These are phyloP conservation scores for Enteromius fasciolatus DNA, from an alignment of 2,797 vertebrate genomes.

Conservation along the genomic window DNA sequence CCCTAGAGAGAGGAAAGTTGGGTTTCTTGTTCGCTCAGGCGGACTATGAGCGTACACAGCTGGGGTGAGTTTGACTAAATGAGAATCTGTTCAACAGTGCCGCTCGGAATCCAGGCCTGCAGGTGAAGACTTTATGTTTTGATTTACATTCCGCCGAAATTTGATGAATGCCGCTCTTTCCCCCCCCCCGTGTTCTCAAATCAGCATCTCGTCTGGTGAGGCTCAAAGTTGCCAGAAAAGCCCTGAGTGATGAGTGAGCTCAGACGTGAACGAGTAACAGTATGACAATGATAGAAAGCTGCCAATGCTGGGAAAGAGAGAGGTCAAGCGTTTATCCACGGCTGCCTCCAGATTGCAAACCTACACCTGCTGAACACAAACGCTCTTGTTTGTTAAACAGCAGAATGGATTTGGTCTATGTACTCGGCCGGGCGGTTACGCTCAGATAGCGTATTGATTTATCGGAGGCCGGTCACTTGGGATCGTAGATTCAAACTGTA, in stretches of 20 bases:
- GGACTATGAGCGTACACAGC: slow-evolving; percentile 41
- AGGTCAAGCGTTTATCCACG: slow-evolving; percentile 41
- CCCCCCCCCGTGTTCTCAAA: slow-evolving; percentile 25
- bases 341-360: slow-evolving; percentile 39
- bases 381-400: slow-evolving; percentile 44
- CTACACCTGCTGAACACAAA: slow-evolving; percentile 45
- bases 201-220: slow-evolving; percentile 17
- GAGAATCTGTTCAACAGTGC: slow-evolving; percentile 24
- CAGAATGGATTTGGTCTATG: slow-evolving; percentile 51
- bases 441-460: slow-evolving; percentile 53
- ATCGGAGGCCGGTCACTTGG: slow-evolving; percentile 39
- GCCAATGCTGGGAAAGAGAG: slow-evolving; percentile 35
- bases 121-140: slow-evolving; percentile 48
- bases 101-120: slow-evolving; percentile 32
- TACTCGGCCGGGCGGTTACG: slow-evolving; percentile 10
- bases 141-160: slow-evolving; percentile 39
- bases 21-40: slow-evolving; percentile 21
- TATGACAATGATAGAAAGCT: slow-evolving; percentile 38
- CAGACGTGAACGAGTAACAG: slow-evolving; percentile 22
- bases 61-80: slow-evolving; percentile 38
- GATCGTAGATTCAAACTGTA: slow-evolving; percentile 48
- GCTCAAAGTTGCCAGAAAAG: slow-evolving; percentile 43
- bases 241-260: slow-evolving; percentile 31
- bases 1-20: slow-evolving; percentile 24
- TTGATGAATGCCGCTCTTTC: slow-evolving; percentile 16